phyloP scores from a whole-genome alignment of 2,797 vertebrate genomes.

The Rhincodon typus region DNA sequence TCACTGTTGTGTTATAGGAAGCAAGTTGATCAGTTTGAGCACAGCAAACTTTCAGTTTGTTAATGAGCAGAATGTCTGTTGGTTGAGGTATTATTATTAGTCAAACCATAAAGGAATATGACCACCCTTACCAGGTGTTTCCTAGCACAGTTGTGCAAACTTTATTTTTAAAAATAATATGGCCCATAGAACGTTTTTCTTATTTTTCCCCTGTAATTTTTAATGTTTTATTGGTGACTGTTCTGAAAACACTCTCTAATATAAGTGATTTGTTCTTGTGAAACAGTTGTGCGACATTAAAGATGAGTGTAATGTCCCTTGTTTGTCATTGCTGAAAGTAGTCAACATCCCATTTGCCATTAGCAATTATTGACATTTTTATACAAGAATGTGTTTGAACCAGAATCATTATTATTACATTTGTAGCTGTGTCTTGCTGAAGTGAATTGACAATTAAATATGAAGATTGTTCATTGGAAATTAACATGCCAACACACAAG shows the following conservation, averaged over 20 bases:
- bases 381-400: neutral
- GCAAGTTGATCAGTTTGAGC: neutral
- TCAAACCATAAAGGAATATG: neutral
- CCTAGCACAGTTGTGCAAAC: neutral
- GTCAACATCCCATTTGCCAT: neutral
- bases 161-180: neutral
- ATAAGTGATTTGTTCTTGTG: neutral
- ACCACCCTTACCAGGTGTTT: neutral
- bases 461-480: constrained; percentile 1
- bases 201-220: neutral
- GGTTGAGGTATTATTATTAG: neutral
- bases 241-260: neutral
- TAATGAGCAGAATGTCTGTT: neutral
- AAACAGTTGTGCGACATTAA: neutral
- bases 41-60: neutral
- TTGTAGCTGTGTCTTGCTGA: neutral
- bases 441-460: neutral
- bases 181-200: neutral
- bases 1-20: neutral
- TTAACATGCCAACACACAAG: neutral
- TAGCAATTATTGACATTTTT: neutral
- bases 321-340: neutral
- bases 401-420: neutral
- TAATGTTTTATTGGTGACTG: neutral
- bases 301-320: neutral